phyloP scores from a whole-genome alignment of 2,113 vertebrate genomes.

The Oncorhynchus nerka region DNA sequence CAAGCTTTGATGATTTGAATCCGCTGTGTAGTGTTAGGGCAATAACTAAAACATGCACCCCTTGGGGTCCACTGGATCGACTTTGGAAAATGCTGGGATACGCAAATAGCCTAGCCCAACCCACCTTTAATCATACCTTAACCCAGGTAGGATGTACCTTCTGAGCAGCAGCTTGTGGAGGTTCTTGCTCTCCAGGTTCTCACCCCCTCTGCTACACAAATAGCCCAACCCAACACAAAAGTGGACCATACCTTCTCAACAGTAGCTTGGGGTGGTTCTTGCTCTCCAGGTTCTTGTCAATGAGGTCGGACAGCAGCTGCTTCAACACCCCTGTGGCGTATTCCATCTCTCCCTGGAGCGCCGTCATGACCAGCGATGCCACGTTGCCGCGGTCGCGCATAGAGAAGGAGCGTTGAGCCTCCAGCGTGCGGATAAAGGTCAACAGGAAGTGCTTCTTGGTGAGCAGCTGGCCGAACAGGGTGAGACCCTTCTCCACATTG shows the following conservation, averaged over 20 bases:
- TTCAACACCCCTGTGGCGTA: slow-evolving; percentile 95
- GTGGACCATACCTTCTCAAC: slow-evolving; percentile 78
- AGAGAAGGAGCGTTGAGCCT: slow-evolving; percentile 94
- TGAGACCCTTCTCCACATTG: slow-evolving; percentile 93
- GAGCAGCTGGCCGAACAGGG: slow-evolving; percentile 91
- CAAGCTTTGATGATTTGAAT: too few species aligned
- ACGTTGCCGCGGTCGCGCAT: slow-evolving; percentile 96
- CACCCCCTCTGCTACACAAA: too few species aligned
- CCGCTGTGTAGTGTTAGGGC: too few species aligned
- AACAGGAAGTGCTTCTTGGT: slow-evolving; percentile 97
- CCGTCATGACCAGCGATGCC: slow-evolving; percentile 97
- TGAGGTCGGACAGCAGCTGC: slow-evolving; percentile 94
- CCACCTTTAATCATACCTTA: too few species aligned
- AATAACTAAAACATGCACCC: too few species aligned
- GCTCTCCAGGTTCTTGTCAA: slow-evolving; percentile 97
- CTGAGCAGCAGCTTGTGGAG: too few species aligned
- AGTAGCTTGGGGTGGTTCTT: slow-evolving; percentile 97
- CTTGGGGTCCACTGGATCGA: too few species aligned
- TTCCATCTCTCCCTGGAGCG: slow-evolving; percentile 96
- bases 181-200: too few species aligned
- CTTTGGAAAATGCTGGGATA: too few species aligned
- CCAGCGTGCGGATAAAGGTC: slow-evolving; percentile 94
- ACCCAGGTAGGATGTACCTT: too few species aligned
- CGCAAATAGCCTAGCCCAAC: too few species aligned
- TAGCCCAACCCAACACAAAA: neutral